These are phyloP conservation scores for Drosophila novamexicana DNA, from an alignment of 1,140 invertebrate genomes.

Conservation along the genomic window DNA sequence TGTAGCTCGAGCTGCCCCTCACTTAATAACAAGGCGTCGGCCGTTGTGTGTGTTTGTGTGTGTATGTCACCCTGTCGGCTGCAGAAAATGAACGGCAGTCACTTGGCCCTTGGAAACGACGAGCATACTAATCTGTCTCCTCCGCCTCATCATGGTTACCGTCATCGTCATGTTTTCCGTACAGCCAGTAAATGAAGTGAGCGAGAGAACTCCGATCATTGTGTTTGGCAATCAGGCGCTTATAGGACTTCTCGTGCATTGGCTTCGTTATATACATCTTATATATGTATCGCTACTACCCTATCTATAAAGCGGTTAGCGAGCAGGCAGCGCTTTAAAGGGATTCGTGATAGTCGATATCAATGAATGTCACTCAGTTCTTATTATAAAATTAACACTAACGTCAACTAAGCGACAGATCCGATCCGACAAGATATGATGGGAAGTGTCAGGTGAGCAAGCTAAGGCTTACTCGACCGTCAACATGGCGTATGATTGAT, in stretches of 20 bases:
- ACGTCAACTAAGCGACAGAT: constrained; percentile 32
- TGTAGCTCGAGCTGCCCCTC: constrained; percentile 15
- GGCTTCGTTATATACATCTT: background rate
- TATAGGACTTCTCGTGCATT: constrained; percentile 15
- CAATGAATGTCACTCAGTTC: constrained; percentile 62
- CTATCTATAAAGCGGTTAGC: constrained; percentile 48
- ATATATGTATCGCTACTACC: constrained; percentile 8
- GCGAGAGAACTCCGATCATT: constrained; percentile 27
- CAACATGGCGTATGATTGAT: constrained; percentile 80
- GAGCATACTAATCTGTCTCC: constrained; percentile 72
- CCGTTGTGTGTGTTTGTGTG: constrained; percentile 22
- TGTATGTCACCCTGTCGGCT: constrained; percentile 50
- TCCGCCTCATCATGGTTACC: constrained; percentile 6
- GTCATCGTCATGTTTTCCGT: constrained; percentile 3
- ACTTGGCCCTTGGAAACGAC: constrained; percentile 42
- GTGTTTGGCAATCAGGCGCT: constrained; percentile 40
- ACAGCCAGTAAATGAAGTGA: constrained; percentile 51
- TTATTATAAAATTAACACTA: constrained; percentile 72
- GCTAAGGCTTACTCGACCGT: constrained; percentile 31
- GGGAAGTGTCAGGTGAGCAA: constrained; percentile 52
- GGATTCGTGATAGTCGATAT: constrained; percentile 64
- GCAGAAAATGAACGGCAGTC: constrained; percentile 52
- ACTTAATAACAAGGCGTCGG: constrained; percentile 73
- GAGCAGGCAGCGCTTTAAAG: constrained; percentile 51
- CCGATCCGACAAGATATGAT: constrained; percentile 26